phyloP scores from a whole-genome alignment of 2,888 invertebrate genomes.

The Diadegma fenestrale region DNA sequence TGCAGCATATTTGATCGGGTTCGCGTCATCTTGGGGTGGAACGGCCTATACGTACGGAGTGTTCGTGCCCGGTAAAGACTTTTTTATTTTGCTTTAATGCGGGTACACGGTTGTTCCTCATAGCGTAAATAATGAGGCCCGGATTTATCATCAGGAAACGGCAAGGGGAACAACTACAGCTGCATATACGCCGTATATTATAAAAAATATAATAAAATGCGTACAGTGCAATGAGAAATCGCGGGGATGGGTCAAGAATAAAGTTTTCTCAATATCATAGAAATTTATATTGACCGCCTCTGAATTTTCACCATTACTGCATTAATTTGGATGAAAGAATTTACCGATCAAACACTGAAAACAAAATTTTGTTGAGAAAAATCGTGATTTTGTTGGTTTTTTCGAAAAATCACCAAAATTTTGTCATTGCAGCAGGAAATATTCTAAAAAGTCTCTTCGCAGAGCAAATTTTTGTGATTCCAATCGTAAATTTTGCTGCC shows the following conservation, averaged over 20 bases:
- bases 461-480: no score
- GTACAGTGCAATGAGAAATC: background rate
- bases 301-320: background rate
- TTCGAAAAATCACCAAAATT: no score
- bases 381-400: no score
- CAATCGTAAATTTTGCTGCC: no score
- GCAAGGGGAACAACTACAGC: conserved; percentile 20
- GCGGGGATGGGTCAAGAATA: background rate
- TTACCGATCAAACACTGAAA: no score
- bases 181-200: background rate
- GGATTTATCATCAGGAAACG: conserved; percentile 65
- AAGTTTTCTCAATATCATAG: background rate
- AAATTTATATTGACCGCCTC: background rate
- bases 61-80: conserved; percentile 27
- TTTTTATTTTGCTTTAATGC: conserved; percentile 27
- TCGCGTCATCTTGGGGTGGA: background rate
- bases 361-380: no score
- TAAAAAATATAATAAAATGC: background rate
- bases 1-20: background rate
- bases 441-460: no score
- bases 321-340: background rate
- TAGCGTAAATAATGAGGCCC: conserved; percentile 66
- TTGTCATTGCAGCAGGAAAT: no score
- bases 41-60: background rate
- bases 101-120: conserved; percentile 33